phyloP scores from a whole-genome alignment of 53 echinoderm and acorn worm species.

The Mesocentrotus franciscanus region DNA sequence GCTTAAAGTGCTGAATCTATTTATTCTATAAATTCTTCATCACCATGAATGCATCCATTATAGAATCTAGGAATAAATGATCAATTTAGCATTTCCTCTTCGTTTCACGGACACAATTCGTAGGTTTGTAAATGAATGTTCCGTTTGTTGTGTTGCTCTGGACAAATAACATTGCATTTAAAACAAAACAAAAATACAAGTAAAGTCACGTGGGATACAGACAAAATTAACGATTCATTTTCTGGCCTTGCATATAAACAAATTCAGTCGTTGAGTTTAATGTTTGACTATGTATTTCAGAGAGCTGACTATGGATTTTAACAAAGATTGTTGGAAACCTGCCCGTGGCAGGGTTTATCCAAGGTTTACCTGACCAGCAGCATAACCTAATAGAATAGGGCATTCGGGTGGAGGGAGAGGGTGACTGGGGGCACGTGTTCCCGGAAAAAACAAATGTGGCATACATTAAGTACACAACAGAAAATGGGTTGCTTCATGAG shows the following conservation, averaged over 20 bases:
- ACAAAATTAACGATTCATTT: too few species aligned
- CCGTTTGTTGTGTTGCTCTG: background rate
- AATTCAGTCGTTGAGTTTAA: too few species aligned
- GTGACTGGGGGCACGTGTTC: background rate
- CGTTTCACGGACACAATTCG: background rate
- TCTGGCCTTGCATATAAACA: too few species aligned
- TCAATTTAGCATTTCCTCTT: background rate
- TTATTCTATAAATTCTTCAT: background rate
- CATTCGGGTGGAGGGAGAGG: too few species aligned
- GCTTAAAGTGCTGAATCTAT: background rate
- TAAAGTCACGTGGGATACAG: too few species aligned
- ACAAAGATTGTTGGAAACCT: too few species aligned
- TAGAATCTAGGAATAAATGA: background rate
- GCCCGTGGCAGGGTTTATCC: too few species aligned
- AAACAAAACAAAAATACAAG: background rate
- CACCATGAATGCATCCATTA: background rate
- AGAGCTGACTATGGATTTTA: too few species aligned
- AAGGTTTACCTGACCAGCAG: too few species aligned
- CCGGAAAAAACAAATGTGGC: background rate
- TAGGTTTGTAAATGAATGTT: background rate
- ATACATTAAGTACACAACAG: background rate
- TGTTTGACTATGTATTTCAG: too few species aligned
- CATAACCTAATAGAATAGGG: too few species aligned
- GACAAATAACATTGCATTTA: background rate
- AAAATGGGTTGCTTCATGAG: background rate